Percentiles rank a stretch among this genome's conserved stretches.
These are phyloP conservation scores for Tenthredo scrophulariae DNA, from an alignment of 2,888 invertebrate species.

Conservation along the genomic window DNA sequence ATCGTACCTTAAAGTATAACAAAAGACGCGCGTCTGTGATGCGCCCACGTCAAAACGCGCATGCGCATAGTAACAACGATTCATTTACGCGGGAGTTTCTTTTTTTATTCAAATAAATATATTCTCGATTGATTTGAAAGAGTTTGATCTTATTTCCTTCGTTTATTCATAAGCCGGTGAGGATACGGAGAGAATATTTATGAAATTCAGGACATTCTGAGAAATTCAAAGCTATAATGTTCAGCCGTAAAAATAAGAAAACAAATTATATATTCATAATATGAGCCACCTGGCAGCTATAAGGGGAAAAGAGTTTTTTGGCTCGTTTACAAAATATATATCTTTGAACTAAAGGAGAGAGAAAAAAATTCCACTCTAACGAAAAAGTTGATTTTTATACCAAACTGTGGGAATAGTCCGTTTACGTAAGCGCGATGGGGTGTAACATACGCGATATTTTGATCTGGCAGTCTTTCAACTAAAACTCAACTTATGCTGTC, in stretches of 20 bases:
- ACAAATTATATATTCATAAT: not conserved
- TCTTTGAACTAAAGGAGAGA: not conserved
- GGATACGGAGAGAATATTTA: not conserved
- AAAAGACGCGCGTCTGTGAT: conserved; percentile 11
- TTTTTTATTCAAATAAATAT: not conserved
- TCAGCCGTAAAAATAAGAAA: conserved; percentile 24
- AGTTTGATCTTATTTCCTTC: not conserved
- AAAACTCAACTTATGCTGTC: not conserved
- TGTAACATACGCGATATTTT: not conserved
- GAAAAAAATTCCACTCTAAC: not conserved
- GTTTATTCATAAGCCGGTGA: too few species aligned
- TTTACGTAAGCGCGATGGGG: not conserved
- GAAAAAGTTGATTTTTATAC: not conserved
- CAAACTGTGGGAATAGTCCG: not conserved
- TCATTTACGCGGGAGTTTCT: not conserved
- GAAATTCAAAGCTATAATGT: not conserved
- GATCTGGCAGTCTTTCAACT: not conserved
- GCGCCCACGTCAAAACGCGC: not conserved
- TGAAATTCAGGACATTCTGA: not conserved
- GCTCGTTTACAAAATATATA: not conserved
- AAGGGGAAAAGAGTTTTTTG: not conserved
- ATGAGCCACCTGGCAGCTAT: not conserved
- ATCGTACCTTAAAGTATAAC: not conserved
- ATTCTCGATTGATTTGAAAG: not conserved
- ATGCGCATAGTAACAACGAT: not conserved